Conservation (phyloP, 2,797 vertebrate genomes). For the Myotis vivesi region DNA sequence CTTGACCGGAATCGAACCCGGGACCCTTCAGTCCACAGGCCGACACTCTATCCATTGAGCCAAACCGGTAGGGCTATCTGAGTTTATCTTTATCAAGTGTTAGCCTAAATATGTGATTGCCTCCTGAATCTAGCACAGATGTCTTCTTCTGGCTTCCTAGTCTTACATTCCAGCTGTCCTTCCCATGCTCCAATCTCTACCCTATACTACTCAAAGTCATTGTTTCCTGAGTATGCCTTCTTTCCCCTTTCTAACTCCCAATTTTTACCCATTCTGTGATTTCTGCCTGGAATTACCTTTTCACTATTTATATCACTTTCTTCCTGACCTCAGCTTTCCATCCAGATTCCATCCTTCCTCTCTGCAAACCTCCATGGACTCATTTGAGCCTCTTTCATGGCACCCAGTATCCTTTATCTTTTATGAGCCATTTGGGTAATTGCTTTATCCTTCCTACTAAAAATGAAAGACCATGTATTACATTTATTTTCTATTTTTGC, state of each 20-base stretch:
- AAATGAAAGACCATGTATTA: conserved; percentile 24
- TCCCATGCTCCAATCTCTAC: neutral
- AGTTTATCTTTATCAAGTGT: neutral
- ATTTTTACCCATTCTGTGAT: neutral
- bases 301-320: neutral
- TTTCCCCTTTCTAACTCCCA: neutral
- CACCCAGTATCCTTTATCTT: neutral
- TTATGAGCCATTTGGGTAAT: conserved; percentile 8
- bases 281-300: conserved; percentile 39
- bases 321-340: neutral
- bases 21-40: too few relatives aligned
- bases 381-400: neutral
- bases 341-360: neutral
- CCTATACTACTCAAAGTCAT: neutral
- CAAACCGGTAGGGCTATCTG: too few relatives aligned
- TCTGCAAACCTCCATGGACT: neutral
- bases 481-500: conserved; percentile 28
- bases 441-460: conserved; percentile 13
- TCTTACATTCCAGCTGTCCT: neutral
- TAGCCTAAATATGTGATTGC: neutral
- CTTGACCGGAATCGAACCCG: too few relatives aligned
- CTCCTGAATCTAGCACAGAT: neutral
- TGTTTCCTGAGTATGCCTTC: neutral
- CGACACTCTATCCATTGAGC: too few relatives aligned
- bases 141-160: neutral